phyloP scores from a whole-genome alignment of 2,797 vertebrate species.

The Poliocrania exsul region DNA sequence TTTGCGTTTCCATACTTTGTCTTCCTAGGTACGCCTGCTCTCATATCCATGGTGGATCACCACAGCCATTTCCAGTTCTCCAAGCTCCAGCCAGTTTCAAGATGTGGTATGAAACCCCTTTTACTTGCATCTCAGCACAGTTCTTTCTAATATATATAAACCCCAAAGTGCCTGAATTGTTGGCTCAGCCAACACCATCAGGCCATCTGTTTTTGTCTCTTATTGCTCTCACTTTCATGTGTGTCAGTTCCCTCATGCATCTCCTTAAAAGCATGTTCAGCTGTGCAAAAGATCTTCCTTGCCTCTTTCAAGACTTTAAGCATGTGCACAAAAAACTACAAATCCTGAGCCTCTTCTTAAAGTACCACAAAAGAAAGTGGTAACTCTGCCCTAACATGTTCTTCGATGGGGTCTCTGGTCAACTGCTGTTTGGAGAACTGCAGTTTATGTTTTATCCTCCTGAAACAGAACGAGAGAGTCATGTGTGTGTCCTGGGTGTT shows the following conservation, averaged over 20 bases:
- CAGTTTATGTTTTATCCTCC: neutral
- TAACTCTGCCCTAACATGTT: neutral
- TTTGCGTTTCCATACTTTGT: neutral
- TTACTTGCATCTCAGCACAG: neutral
- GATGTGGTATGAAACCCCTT: neutral
- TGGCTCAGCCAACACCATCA: neutral
- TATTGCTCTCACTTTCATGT: neutral
- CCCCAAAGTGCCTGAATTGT: neutral
- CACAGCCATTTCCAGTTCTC: neutral
- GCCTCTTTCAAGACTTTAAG: neutral
- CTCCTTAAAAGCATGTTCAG: neutral
- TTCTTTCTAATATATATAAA: neutral
- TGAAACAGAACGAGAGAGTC: neutral
- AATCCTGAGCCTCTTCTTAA: neutral
- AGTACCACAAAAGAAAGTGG: neutral
- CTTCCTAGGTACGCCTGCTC: neutral
- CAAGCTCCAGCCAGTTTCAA: neutral
- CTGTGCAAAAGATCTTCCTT: neutral
- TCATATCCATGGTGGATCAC: neutral
- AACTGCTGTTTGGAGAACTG: neutral
- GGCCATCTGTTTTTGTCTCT: constrained; percentile 30
- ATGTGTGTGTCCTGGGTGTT: neutral
- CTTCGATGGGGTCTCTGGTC: neutral
- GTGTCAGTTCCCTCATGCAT: neutral
- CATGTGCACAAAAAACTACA: neutral